phyloP scores from a whole-genome alignment of 2,888 invertebrate species.

The Tridacna crocea region DNA sequence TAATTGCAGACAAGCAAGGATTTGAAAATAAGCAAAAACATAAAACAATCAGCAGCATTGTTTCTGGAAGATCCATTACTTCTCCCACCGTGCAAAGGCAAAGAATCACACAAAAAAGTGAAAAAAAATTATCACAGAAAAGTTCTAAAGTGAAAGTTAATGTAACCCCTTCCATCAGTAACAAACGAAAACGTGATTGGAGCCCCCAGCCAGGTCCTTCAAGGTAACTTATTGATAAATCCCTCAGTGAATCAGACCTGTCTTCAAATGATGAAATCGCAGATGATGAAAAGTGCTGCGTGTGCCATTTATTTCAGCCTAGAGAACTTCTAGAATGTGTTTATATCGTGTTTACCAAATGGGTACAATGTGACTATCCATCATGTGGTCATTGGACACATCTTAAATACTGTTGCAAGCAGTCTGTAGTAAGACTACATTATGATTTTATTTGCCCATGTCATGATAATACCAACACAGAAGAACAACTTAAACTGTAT shows the following conservation, averaged over 20 bases:
- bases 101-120: too few species aligned
- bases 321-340: constrained; percentile 13
- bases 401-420: constrained; percentile 18
- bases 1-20: constrained; percentile 4
- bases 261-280: constrained; percentile 23
- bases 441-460: too few species aligned
- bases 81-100: too few species aligned
- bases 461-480: constrained; percentile 1
- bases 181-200: background rate
- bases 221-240: background rate
- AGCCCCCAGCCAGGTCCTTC: constrained; percentile 15
- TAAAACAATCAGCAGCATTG: constrained; percentile 22
- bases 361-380: constrained; percentile 14
- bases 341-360: constrained; percentile 8
- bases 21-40: constrained; percentile 7
- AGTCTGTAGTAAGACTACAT: constrained; percentile 14
- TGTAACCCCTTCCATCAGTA: background rate
- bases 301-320: constrained; percentile 20
- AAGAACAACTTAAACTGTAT: constrained; percentile 18
- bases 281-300: constrained; percentile 10
- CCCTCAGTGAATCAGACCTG: background rate
- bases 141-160: background rate
- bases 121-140: background rate
- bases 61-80: too few species aligned
- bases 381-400: constrained; percentile 13